These are phyloP conservation scores for Spodoptera exigua DNA, from an alignment of 2,888 invertebrate genomes.

Conservation along the genomic window DNA sequence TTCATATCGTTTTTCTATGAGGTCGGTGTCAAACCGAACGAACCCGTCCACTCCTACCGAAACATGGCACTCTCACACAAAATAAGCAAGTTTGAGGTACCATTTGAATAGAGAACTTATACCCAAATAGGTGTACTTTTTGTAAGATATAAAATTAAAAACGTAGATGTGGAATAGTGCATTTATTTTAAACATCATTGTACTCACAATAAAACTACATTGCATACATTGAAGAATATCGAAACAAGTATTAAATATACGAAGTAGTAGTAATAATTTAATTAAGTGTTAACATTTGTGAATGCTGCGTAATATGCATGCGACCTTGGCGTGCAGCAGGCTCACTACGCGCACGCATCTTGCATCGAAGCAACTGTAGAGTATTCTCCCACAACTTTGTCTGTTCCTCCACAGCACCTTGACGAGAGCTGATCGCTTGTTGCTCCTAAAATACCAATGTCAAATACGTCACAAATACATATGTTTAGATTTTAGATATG, in stretches of 20 bases:
- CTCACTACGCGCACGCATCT: slow-evolving; percentile 86
- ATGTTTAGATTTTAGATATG: background rate
- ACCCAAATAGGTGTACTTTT: too few species aligned
- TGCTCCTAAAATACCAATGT: slow-evolving; percentile 75
- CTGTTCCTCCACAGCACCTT: slow-evolving; percentile 85
- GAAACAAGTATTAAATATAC: slow-evolving; percentile 1
- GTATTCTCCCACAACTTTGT: slow-evolving; percentile 81
- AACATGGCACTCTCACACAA: too few species aligned
- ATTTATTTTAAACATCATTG: background rate
- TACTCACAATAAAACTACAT: background rate
- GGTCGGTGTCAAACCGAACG: too few species aligned
- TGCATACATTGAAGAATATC: background rate
- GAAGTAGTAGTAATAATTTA: slow-evolving; percentile 63
- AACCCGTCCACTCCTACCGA: too few species aligned
- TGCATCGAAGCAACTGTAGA: slow-evolving; percentile 87
- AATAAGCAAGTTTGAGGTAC: too few species aligned
- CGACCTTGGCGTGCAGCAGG: slow-evolving; percentile 87
- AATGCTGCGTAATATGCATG: slow-evolving; percentile 90
- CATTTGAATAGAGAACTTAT: too few species aligned
- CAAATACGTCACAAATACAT: background rate
- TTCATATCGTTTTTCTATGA: too few species aligned
- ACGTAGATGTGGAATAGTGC: background rate
- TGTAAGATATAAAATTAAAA: too few species aligned
- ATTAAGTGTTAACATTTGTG: slow-evolving; percentile 90
- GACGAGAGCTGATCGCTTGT: slow-evolving; percentile 81